Conservation (phyloP, 2,888 invertebrate genomes). For the Strigamia maritima region DNA sequence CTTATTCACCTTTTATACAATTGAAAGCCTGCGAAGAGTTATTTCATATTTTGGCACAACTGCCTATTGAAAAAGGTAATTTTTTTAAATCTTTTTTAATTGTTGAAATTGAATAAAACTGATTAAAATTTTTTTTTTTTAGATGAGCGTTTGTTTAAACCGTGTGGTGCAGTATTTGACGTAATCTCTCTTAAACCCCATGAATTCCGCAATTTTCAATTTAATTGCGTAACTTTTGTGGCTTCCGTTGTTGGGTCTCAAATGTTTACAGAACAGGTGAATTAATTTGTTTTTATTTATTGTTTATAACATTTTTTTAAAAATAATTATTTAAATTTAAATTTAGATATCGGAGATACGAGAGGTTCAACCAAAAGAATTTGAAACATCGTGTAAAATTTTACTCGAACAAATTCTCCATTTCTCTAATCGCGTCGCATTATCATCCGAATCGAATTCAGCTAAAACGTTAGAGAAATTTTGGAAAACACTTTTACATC, state of each 20-base stretch:
- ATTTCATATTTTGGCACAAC: background rate
- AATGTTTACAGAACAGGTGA: conserved; percentile 63
- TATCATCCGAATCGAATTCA: conserved; percentile 58
- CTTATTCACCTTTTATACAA: conserved; percentile 21
- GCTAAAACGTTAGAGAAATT: conserved; percentile 59
- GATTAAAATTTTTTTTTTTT: background rate
- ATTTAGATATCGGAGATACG: conserved; percentile 29
- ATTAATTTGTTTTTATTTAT: conserved; percentile 8
- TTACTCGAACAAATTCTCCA: conserved; percentile 35
- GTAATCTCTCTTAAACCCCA: conserved; percentile 65
- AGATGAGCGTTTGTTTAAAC: background rate
- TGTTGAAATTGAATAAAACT: background rate
- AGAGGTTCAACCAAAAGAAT: background rate
- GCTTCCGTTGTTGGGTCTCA: conserved; percentile 66
- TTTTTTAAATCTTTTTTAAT: background rate
- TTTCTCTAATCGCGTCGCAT: conserved; percentile 48
- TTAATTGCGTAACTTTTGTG: conserved; percentile 70
- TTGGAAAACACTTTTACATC: conserved; percentile 76
- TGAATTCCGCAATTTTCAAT: conserved; percentile 82
- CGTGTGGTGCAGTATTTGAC: conserved; percentile 47
- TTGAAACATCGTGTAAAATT: conserved; percentile 26
- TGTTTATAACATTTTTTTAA: background rate
- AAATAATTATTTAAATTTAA: background rate
- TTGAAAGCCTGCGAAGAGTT: conserved; percentile 6
- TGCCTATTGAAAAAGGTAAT: conserved; percentile 33